Evolutionary conservation across 2,888 invertebrate genomes (phyloP).

Genomic region (Drosophila conformis): DNA sequence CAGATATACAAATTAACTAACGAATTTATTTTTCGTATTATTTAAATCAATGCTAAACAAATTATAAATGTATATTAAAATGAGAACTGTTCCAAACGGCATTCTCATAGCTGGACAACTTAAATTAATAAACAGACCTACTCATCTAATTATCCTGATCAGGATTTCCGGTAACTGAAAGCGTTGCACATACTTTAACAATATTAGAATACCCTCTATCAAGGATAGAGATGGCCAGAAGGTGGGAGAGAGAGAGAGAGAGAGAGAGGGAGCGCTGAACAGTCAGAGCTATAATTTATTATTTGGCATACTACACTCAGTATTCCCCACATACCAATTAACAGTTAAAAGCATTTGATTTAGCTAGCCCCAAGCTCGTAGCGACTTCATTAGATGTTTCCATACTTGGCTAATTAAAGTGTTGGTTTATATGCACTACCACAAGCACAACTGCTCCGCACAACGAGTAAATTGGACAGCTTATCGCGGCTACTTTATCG

Average conservation of each 20-base stretch:
- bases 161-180: background rate
- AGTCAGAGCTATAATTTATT: constrained; percentile 72
- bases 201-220: background rate
- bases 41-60: no score
- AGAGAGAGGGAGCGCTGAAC: constrained; percentile 7
- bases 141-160: background rate
- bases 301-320: constrained; percentile 30
- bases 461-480: constrained; percentile 34
- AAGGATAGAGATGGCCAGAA: background rate
- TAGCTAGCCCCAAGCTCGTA: constrained; percentile 42
- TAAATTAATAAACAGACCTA: background rate
- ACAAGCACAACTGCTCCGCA: background rate
- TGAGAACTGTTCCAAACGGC: no score
- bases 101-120: background rate
- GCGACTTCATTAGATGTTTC: constrained; percentile 69
- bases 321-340: constrained; percentile 73
- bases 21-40: background rate
- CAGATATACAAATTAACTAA: background rate
- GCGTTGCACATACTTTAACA: background rate
- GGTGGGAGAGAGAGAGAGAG: background rate
- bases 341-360: constrained; percentile 76
- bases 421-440: constrained; percentile 38
- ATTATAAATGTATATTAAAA: background rate
- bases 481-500: constrained; percentile 69
- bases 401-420: constrained; percentile 67